phyloP scores from a whole-genome alignment of 2,888 invertebrate species.

The Crioceris asparagi region DNA sequence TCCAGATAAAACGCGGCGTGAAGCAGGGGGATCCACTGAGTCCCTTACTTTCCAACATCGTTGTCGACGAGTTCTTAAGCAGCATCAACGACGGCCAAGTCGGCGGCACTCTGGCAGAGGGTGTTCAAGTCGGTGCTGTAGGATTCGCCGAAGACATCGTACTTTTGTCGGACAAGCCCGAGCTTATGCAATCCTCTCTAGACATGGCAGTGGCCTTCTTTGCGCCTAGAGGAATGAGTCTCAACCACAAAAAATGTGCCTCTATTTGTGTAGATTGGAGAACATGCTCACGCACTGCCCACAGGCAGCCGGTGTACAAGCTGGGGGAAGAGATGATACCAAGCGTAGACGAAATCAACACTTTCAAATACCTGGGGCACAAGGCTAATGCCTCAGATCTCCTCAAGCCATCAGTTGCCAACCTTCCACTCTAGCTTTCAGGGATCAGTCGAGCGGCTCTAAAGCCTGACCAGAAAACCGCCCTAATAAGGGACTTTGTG shows the following conservation, averaged over 20 bases:
- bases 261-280: too few species aligned
- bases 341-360: constrained; percentile 6
- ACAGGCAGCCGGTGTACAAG: constrained; percentile 10
- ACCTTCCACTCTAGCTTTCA: too few species aligned
- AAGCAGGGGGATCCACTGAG: constrained; percentile 36
- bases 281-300: too few species aligned
- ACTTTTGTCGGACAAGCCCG: constrained; percentile 5
- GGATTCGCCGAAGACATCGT: constrained; percentile 21
- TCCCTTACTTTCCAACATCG: constrained; percentile 21
- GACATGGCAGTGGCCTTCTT: constrained; percentile 9
- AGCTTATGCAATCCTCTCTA: background rate
- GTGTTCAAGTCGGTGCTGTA: constrained; percentile 6
- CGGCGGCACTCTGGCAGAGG: background rate
- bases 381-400: too few species aligned
- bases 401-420: too few species aligned
- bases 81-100: background rate
- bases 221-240: constrained; percentile 10
- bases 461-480: too few species aligned
- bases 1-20: constrained; percentile 26
- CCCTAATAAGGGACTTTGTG: too few species aligned
- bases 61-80: constrained; percentile 22
- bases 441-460: too few species aligned
- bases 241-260: constrained; percentile 15
- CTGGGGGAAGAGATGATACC: constrained; percentile 8
- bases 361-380: constrained; percentile 1